Conservation (phyloP, 1,140 invertebrate species). For the Drosophila fuyamai region DNA sequence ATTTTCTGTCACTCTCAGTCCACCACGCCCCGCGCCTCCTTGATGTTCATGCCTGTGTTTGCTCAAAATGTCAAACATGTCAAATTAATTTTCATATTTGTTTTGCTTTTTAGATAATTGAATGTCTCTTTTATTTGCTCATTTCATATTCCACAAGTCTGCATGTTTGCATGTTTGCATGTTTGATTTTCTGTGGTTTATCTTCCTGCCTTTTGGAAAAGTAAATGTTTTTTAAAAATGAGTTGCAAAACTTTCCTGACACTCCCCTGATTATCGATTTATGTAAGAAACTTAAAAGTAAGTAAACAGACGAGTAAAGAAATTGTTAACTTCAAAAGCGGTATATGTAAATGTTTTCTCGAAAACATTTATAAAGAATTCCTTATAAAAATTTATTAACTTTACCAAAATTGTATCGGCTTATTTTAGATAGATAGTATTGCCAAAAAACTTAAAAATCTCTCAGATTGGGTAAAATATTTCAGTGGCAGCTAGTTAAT, state of each 20-base stretch:
- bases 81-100: conserved; percentile 79
- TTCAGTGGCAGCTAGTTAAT: not conserved
- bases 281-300: not conserved
- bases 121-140: conserved; percentile 65
- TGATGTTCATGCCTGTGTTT: conserved; percentile 65
- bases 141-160: conserved; percentile 53
- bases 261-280: not conserved
- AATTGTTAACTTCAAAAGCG: not conserved
- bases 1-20: conserved; percentile 36
- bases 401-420: too few species aligned
- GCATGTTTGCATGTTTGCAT: conserved; percentile 1
- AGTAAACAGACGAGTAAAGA: not conserved
- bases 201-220: conserved; percentile 7
- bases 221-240: conserved; percentile 12
- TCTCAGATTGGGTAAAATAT: not conserved
- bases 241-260: not conserved
- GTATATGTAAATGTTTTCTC: too few species aligned
- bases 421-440: too few species aligned
- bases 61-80: conserved; percentile 77
- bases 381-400: too few species aligned
- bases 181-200: conserved; percentile 31
- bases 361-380: too few species aligned
- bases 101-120: conserved; percentile 79
- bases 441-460: too few species aligned
- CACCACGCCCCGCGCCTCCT: conserved; percentile 21